phyloP scores from a whole-genome alignment of 2,888 invertebrate genomes.

The Pristionchus japonicus region DNA sequence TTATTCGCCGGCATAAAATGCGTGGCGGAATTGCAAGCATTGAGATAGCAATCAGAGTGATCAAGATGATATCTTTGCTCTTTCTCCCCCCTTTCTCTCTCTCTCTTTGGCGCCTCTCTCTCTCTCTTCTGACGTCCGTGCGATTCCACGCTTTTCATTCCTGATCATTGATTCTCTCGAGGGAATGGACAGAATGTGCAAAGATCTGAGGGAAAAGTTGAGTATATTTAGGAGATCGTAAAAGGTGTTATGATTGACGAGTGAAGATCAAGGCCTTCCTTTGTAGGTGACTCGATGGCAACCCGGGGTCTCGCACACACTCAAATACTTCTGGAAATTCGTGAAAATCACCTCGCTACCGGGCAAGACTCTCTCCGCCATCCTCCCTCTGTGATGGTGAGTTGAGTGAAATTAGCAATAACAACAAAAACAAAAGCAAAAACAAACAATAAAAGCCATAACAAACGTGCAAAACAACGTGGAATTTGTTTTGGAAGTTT shows the following conservation, averaged over 20 bases:
- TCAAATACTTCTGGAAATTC: conserved; percentile 17
- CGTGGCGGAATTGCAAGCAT: not conserved
- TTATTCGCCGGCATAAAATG: not conserved
- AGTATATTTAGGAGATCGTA: not conserved
- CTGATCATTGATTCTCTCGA: conserved; percentile 1
- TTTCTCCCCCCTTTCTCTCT: not conserved
- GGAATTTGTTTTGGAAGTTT: not conserved
- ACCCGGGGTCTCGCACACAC: not conserved
- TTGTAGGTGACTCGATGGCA: conserved; percentile 36
- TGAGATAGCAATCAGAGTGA: conserved; percentile 5
- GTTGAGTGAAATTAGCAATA: not conserved
- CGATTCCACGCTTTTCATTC: not conserved
- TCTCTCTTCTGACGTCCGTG: not conserved
- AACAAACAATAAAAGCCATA: not conserved
- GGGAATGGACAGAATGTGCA: not conserved
- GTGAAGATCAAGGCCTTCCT: not conserved
- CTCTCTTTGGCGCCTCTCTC: not conserved
- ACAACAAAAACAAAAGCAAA: not conserved
- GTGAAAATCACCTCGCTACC: not conserved
- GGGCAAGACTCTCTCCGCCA: not conserved
- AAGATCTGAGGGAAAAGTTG: not conserved
- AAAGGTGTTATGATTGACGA: not conserved
- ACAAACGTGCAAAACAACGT: not conserved
- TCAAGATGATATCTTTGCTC: conserved; percentile 18
- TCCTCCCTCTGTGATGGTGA: not conserved